Conservation (phyloP, 2,888 invertebrate genomes). For the Polyommatus iphigenia region DNA sequence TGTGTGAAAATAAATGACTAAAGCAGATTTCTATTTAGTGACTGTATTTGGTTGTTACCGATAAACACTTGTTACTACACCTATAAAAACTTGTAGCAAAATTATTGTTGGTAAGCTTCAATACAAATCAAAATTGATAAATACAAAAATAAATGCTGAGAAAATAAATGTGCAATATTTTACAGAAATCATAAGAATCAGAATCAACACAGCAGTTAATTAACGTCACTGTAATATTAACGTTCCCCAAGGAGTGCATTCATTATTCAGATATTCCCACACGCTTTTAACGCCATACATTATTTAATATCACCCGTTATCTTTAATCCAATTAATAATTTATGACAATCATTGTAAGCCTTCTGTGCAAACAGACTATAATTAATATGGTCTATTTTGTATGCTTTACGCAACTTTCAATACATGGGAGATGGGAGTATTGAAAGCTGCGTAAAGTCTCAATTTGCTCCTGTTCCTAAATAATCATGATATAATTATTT, state of each 20-base stretch:
- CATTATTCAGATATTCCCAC: conserved; percentile 4
- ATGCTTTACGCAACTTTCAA: not conserved
- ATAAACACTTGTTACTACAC: too few relatives aligned
- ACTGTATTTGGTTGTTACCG: too few relatives aligned
- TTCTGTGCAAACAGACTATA: not conserved
- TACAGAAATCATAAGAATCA: not conserved
- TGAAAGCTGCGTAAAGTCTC: too few relatives aligned
- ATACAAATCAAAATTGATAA: too few relatives aligned
- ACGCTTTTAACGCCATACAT: not conserved
- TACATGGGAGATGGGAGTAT: too few relatives aligned
- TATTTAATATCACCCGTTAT: conserved; percentile 2
- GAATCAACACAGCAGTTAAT: not conserved
- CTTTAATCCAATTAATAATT: not conserved
- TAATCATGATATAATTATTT: too few relatives aligned
- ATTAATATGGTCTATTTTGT: not conserved
- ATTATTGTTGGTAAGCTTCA: too few relatives aligned
- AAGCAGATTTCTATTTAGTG: too few relatives aligned
- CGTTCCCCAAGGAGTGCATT: not conserved
- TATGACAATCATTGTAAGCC: not conserved
- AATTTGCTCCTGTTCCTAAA: too few relatives aligned
- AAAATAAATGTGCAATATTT: not conserved
- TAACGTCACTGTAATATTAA: conserved; percentile 6
- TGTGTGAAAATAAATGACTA: too few relatives aligned
- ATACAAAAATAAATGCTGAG: not conserved
- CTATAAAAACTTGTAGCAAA: too few relatives aligned